phyloP scores from a whole-genome alignment of 1,140 invertebrate species.

The Drosophila hydei region DNA sequence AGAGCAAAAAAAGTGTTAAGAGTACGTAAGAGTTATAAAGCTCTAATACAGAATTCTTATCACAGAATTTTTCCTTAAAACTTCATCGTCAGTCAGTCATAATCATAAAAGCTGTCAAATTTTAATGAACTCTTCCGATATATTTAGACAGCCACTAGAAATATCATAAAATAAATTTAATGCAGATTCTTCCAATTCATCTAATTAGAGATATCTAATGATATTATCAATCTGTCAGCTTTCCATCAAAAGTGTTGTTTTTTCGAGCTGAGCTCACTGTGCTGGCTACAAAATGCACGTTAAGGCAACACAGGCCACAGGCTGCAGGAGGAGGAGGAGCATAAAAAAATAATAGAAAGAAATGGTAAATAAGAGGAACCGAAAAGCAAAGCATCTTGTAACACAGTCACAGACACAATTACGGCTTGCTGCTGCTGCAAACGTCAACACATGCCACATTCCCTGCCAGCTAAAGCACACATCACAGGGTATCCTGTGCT shows the following conservation, averaged over 20 bases:
- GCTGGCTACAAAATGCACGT: background rate
- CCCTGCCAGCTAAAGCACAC: conserved; percentile 5
- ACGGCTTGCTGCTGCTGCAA: conserved; percentile 28
- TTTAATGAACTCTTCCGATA: too few species aligned
- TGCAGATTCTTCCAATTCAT: too few species aligned
- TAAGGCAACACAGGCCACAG: background rate
- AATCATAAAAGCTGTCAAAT: too few species aligned
- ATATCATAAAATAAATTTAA: too few species aligned
- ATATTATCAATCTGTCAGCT: background rate
- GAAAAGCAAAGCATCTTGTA: conserved; percentile 34
- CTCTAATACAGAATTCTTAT: too few species aligned
- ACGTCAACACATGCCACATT: conserved; percentile 40
- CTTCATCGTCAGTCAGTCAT: too few species aligned
- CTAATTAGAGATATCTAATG: background rate
- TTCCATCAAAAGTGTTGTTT: too few species aligned
- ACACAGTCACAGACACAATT: conserved; percentile 51
- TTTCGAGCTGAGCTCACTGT: conserved; percentile 12
- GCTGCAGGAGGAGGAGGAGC: too few species aligned
- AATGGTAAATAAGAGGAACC: conserved; percentile 6
- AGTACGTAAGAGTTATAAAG: too few species aligned
- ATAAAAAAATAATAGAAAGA: conserved; percentile 3
- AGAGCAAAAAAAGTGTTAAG: too few species aligned
- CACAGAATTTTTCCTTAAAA: too few species aligned
- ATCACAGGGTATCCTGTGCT: conserved; percentile 20
- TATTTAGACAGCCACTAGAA: too few species aligned